Conservation (phyloP, 2,113 vertebrate genomes). For the Aphyosemion australe region DNA sequence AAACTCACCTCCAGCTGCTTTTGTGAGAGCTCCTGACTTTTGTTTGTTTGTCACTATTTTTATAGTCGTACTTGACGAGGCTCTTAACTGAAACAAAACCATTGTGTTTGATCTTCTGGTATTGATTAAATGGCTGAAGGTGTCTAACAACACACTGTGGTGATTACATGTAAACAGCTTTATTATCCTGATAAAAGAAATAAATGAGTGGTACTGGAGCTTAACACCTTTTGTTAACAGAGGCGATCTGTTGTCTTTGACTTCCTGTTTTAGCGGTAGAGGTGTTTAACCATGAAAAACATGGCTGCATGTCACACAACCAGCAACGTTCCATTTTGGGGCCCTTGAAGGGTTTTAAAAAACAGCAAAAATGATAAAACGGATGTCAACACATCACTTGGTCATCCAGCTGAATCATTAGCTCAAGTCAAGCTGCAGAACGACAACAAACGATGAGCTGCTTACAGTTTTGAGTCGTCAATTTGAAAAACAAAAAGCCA, state of each 20-base stretch:
- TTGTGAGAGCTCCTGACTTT: no score
- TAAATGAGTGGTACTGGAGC: background rate
- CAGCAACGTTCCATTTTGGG: no score
- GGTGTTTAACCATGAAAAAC: no score
- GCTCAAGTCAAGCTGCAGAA: background rate
- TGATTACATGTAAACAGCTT: conserved; percentile 9
- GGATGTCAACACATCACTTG: no score
- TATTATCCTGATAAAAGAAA: conserved; percentile 10
- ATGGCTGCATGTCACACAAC: no score
- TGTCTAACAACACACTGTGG: conserved; percentile 20
- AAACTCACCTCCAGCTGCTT: no score
- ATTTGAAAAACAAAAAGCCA: conserved; percentile 3
- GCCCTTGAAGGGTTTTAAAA: no score
- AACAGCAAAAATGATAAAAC: no score
- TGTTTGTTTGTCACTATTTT: no score
- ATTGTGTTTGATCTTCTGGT: background rate
- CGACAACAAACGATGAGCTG: background rate
- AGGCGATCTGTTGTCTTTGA: background rate
- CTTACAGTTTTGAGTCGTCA: conserved; percentile 1
- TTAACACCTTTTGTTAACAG: conserved; percentile 8
- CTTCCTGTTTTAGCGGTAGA: background rate
- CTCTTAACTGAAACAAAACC: no score
- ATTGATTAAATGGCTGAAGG: conserved; percentile 27
- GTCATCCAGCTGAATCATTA: no score
- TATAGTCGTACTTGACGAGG: no score